Percentiles rank a stretch among this genome's conserved stretches.
These are phyloP conservation scores for Drosophila infuscata DNA, from an alignment of 2,888 invertebrate species.

Conservation along the genomic window DNA sequence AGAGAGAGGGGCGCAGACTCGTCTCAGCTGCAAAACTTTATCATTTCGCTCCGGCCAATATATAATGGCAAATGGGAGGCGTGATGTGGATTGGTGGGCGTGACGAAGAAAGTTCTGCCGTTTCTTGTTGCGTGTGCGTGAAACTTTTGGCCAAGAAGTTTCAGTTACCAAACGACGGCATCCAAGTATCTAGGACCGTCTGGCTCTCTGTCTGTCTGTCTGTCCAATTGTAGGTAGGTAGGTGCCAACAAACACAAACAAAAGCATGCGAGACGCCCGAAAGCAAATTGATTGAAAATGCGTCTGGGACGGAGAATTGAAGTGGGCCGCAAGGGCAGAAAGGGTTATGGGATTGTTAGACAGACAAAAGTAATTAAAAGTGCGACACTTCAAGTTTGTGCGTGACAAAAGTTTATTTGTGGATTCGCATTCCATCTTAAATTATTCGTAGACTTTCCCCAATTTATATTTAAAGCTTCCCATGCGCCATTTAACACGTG, in stretches of 20 bases:
- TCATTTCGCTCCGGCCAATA: slow-evolving; percentile 65
- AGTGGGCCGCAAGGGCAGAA: neutral
- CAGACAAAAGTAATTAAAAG: slow-evolving; percentile 78
- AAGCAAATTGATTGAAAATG: slow-evolving; percentile 77
- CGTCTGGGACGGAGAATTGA: slow-evolving; percentile 23
- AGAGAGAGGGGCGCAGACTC: neutral
- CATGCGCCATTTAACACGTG: slow-evolving; percentile 64
- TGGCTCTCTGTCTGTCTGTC: neutral
- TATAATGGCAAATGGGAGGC: slow-evolving; percentile 43
- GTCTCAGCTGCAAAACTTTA: slow-evolving; percentile 51
- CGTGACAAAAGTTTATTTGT: slow-evolving; percentile 72
- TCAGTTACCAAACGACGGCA: slow-evolving; percentile 35
- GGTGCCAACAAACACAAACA: slow-evolving; percentile 59
- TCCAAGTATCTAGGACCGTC: slow-evolving; percentile 16
- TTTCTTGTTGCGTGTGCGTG: slow-evolving; percentile 70
- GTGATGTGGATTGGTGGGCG: slow-evolving; percentile 62
- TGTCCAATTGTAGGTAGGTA: slow-evolving; percentile 4
- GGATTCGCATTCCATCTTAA: slow-evolving; percentile 26
- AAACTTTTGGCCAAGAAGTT: slow-evolving; percentile 52
- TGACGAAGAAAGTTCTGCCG: slow-evolving; percentile 62
- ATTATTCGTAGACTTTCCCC: slow-evolving; percentile 14
- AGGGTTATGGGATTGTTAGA: slow-evolving; percentile 24
- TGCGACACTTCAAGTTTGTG: slow-evolving; percentile 75
- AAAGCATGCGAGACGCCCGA: slow-evolving; percentile 45
- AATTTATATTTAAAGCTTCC: slow-evolving; percentile 57